A percentile compares a stretch with the other conserved stretches of the same genome.
These are phyloP conservation scores for Kradibia gibbosae DNA, from an alignment of 1,140 invertebrate genomes.

Conservation along the genomic window DNA sequence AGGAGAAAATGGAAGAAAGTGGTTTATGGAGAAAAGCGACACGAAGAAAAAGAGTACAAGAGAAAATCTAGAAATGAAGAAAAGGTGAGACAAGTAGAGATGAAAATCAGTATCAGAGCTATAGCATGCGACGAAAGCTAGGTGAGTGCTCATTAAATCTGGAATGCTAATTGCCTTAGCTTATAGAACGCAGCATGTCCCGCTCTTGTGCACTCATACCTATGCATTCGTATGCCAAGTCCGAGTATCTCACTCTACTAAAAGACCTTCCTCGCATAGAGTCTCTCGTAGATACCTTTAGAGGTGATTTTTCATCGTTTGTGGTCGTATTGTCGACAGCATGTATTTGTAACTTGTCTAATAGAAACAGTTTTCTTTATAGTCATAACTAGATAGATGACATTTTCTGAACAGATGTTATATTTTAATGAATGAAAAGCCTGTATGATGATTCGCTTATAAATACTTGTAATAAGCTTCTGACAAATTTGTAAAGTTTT, in stretches of 20 bases:
- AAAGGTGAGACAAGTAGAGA: not conserved
- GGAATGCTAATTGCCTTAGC: constrained; percentile 51
- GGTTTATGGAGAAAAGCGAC: constrained; percentile 15
- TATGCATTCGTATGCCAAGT: not conserved
- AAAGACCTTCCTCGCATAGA: constrained; percentile 2
- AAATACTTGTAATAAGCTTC: too few relatives aligned
- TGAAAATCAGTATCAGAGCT: not conserved
- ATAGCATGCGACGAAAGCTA: not conserved
- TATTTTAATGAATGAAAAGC: too few relatives aligned
- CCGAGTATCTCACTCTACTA: not conserved
- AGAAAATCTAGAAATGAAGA: too few relatives aligned
- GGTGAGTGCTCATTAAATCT: constrained; percentile 46
- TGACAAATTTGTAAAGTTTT: too few relatives aligned
- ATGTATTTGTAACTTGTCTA: not conserved
- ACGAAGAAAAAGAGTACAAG: too few relatives aligned
- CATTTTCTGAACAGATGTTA: too few relatives aligned
- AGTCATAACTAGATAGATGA: not conserved
- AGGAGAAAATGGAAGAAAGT: not conserved
- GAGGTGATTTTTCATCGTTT: constrained; percentile 33
- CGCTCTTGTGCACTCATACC: not conserved
- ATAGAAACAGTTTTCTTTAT: not conserved
- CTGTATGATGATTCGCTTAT: too few relatives aligned
- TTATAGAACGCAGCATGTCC: not conserved
- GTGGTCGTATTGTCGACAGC: not conserved
- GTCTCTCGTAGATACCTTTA: not conserved